Percentiles rank a stretch among this genome's conserved stretches.
Conservation (phyloP, 2,888 invertebrate genomes). For the Helleia helle region DNA sequence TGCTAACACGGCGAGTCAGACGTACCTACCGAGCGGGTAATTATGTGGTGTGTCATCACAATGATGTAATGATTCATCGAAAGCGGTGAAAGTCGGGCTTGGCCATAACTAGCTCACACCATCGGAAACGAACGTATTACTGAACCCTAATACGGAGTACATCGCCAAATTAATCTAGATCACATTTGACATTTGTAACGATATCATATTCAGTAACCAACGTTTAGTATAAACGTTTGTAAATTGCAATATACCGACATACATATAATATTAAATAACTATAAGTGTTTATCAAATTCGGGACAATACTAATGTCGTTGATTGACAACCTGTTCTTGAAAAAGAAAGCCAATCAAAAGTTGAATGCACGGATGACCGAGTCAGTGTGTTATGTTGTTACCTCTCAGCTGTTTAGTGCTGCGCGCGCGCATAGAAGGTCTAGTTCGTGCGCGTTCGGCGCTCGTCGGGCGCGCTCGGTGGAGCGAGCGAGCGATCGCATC, state of each 20-base stretch:
- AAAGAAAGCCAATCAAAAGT: slow-evolving; percentile 72
- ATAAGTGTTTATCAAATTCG: not conserved
- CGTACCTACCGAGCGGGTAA: not conserved
- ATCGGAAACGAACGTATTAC: too few species aligned
- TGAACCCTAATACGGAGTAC: too few species aligned
- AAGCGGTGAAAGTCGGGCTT: slow-evolving; percentile 34
- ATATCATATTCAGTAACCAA: too few species aligned
- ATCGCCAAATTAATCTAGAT: too few species aligned
- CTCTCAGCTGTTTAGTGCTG: slow-evolving; percentile 68
- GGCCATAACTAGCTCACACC: slow-evolving; percentile 26
- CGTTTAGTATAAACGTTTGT: too few species aligned
- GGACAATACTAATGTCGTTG: slow-evolving; percentile 13
- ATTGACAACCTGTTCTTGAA: slow-evolving; percentile 45
- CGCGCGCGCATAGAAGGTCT: slow-evolving; percentile 71
- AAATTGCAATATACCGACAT: too few species aligned
- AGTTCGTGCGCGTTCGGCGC: slow-evolving; percentile 57
- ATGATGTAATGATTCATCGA: slow-evolving; percentile 26
- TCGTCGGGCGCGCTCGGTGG: slow-evolving; percentile 43
- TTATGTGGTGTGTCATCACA: slow-evolving; percentile 25
- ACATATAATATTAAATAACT: too few species aligned
- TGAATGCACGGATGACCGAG: slow-evolving; percentile 75
- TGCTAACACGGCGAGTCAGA: not conserved
- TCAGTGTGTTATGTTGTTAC: slow-evolving; percentile 73
- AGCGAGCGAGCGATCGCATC: slow-evolving; percentile 41
- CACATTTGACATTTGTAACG: too few species aligned